A percentile compares a stretch with the other conserved stretches of the same genome.
Evolutionary conservation across 2,797 vertebrate genomes (phyloP).

Genomic region (Chelon auratus): DNA sequence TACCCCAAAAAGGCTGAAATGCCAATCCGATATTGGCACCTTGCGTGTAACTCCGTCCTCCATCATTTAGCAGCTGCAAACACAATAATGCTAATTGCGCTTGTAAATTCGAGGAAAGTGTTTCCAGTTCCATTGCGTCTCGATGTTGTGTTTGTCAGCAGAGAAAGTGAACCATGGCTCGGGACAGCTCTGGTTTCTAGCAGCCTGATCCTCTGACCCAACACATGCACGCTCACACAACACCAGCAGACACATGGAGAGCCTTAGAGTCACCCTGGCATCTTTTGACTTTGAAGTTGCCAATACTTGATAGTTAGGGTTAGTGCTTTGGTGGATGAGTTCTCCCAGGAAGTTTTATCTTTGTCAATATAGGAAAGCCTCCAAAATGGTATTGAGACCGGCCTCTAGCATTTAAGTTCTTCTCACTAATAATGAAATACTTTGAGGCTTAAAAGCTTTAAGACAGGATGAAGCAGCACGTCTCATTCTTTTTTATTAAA

Average conservation of each 20-base stretch:
- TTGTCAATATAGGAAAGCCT: too few relatives aligned
- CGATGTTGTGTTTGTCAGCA: constrained; percentile 48
- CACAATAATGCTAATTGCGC: constrained; percentile 47
- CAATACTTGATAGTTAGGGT: background rate
- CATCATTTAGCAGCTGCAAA: constrained; percentile 34
- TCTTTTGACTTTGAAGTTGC: background rate
- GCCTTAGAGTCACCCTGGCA: background rate
- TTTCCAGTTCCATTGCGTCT: constrained; percentile 46
- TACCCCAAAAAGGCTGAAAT: background rate
- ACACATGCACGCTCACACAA: constrained; percentile 16
- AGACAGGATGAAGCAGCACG: background rate
- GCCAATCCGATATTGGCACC: background rate
- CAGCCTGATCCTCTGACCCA: constrained; percentile 63
- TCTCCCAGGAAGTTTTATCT: too few relatives aligned
- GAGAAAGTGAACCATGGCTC: constrained; percentile 74
- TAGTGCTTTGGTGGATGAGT: too few relatives aligned
- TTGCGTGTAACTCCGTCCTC: background rate
- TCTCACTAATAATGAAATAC: constrained; percentile 1
- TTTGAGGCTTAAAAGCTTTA: constrained; percentile 4
- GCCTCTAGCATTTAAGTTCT: background rate
- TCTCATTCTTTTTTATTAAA: constrained; percentile 41
- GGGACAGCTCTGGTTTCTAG: constrained; percentile 69
- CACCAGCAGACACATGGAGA: background rate
- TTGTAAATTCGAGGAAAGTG: constrained; percentile 57
- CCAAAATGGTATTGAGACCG: too few relatives aligned